phyloP scores from a whole-genome alignment of 2,888 invertebrate genomes.

The Phania funesta region DNA sequence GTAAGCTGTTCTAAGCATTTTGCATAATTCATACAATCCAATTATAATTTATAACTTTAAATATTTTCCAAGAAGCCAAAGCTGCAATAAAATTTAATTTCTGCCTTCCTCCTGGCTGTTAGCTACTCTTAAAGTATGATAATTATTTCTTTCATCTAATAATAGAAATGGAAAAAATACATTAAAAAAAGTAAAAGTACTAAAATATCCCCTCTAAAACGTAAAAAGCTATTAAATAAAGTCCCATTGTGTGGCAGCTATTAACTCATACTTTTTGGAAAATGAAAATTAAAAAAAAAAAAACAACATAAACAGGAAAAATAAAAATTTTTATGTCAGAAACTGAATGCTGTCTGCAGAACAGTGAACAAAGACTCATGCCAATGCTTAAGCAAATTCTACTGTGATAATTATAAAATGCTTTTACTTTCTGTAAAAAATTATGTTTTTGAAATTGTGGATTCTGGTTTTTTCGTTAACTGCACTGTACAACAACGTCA shows the following conservation, averaged over 20 bases:
- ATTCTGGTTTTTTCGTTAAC: neutral
- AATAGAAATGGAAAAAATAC: conserved; percentile 12
- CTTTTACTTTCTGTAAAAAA: conserved; percentile 56
- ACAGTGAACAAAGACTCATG: conserved; percentile 26
- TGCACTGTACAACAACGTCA: neutral
- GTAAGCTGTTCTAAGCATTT: too few relatives aligned
- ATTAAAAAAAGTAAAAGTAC: neutral
- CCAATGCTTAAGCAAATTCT: neutral
- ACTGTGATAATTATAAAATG: conserved; percentile 57
- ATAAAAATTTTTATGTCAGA: neutral
- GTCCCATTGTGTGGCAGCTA: conserved; percentile 14
- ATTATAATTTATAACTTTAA: conserved; percentile 1
- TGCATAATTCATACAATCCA: neutral
- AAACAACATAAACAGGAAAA: neutral
- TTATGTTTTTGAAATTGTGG: conserved; percentile 31
- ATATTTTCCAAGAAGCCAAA: neutral
- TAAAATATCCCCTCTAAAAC: conserved; percentile 38
- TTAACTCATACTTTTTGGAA: conserved; percentile 62
- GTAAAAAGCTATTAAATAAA: conserved; percentile 44
- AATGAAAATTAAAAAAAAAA: conserved; percentile 58
- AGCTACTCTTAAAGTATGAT: conserved; percentile 33
- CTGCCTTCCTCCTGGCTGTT: neutral
- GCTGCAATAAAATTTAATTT: conserved; percentile 20
- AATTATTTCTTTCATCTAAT: conserved; percentile 59
- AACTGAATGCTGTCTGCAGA: conserved; percentile 5